Conservation (phyloP, 2,113 vertebrate species). For the Heterotis niloticus region DNA sequence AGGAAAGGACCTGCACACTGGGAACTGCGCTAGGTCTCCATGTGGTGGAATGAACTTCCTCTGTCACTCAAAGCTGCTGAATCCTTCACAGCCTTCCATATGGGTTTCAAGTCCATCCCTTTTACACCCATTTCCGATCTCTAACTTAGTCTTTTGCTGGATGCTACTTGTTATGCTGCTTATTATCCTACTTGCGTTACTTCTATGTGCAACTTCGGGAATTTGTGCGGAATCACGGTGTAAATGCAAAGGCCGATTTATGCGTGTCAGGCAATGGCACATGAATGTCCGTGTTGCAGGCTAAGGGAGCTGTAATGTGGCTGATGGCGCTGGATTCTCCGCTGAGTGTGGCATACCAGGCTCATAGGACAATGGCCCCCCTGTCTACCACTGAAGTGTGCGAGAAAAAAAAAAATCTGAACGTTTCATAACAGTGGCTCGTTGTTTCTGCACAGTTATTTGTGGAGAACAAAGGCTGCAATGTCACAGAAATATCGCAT, state of each 20-base stretch:
- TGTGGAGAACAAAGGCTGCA: constrained; percentile 69
- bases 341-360: constrained; percentile 62
- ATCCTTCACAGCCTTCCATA: no score
- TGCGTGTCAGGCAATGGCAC: not conserved
- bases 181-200: no score
- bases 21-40: no score
- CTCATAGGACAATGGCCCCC: constrained; percentile 68
- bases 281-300: not conserved
- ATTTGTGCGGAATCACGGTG: not conserved
- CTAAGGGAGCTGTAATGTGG: not conserved
- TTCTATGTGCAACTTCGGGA: not conserved
- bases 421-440: constrained; percentile 75
- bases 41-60: no score
- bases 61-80: no score
- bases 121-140: no score
- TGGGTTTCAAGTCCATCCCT: no score
- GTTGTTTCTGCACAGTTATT: constrained; percentile 75
- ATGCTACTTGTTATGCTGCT: no score
- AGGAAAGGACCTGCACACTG: no score
- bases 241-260: not conserved
- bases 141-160: no score
- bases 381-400: constrained; percentile 72
- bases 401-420: constrained; percentile 65
- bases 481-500: constrained; percentile 69
- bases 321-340: constrained; percentile 44